Evolutionary conservation across 2,797 vertebrate species (phyloP).

Genomic region (Acanthurus tractus): DNA sequence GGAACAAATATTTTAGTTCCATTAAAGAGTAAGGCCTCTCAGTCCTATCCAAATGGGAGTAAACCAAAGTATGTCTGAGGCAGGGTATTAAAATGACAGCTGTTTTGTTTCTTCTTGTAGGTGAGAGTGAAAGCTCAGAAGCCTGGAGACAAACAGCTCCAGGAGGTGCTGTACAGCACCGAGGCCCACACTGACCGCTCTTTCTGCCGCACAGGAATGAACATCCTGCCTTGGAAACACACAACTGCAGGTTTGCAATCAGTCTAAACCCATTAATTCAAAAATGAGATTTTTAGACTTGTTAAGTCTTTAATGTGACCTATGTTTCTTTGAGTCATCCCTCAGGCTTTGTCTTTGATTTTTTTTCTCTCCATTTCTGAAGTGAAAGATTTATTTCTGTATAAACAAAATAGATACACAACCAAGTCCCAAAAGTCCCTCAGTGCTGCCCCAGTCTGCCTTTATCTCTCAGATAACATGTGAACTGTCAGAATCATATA

Average conservation of each 20-base stretch:
- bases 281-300: not conserved
- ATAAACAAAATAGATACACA: too few species aligned
- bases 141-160: conserved; percentile 79
- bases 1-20: not conserved
- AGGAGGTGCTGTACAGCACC: conserved; percentile 86
- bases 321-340: not conserved
- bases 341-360: not conserved
- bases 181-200: conserved; percentile 86
- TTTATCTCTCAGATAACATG: not conserved
- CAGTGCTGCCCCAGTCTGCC: not conserved
- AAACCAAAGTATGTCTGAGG: too few species aligned
- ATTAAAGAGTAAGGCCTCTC: too few species aligned
- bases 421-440: too few species aligned
- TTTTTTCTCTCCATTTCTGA: too few species aligned
- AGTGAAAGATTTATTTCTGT: not conserved
- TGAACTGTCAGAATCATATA: conserved; percentile 25
- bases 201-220: conserved; percentile 83
- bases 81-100: not conserved
- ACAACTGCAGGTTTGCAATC: conserved; percentile 62
- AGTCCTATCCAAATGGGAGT: not conserved
- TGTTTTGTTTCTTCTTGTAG: conserved; percentile 39
- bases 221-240: conserved; percentile 84
- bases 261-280: not conserved
- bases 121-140: conserved; percentile 86
- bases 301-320: not conserved